Evolutionary conservation across 2,113 vertebrate genomes (phyloP), one percentile per base, ranked within the genome.

Genomic region (Chitala chitala): DNA sequence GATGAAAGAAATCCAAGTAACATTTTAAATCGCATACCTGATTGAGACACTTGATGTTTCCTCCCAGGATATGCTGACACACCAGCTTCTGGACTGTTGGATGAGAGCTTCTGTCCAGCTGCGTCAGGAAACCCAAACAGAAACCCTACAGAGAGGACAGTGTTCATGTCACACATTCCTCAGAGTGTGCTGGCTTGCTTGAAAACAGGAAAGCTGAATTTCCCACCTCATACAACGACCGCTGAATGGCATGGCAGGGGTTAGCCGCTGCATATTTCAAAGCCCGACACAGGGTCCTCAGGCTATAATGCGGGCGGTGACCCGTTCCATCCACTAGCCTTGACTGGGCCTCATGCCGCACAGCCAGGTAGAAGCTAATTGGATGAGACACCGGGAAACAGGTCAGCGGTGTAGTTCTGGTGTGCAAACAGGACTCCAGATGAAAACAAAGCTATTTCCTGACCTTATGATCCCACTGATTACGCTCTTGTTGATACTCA

Each of bases 111-210:
- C 96, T 91, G 85, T 98, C 94, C 80, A 99, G 90, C 76, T 99
- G 96, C 0, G 96, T 99, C 65, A 99, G 84, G 82, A 99, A 99
- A 81, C 96, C 95, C 84, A 99, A 86, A 81, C 95, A 96, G 87
- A 99, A 98, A 46, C 96, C 97, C 96, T 99, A 69, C 8, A 69
- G 29, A 13, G 44, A 13, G 42, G 22, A 33, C 22, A 20, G 51
- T 3, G 24, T 22, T 4, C 4, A 22, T 4, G 48, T 36, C n/a
- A 44, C n/a, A n/a, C n/a, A n/a, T n/a, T n/a, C n/a, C n/a, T n/a
- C n/a, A n/a, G n/a, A n/a, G n/a, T n/a, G n/a, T n/a, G n/a, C n/a
- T n/a, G n/a, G n/a, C n/a, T n/a, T n/a, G n/a, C n/a, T n/a, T n/a
- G n/a, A n/a, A n/a, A 2, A 22, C 38, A 66, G 40, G 22, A 54